These are phyloP conservation scores for Rallus crepitans DNA, from an alignment of 2,797 vertebrate species.

Conservation along the genomic window DNA sequence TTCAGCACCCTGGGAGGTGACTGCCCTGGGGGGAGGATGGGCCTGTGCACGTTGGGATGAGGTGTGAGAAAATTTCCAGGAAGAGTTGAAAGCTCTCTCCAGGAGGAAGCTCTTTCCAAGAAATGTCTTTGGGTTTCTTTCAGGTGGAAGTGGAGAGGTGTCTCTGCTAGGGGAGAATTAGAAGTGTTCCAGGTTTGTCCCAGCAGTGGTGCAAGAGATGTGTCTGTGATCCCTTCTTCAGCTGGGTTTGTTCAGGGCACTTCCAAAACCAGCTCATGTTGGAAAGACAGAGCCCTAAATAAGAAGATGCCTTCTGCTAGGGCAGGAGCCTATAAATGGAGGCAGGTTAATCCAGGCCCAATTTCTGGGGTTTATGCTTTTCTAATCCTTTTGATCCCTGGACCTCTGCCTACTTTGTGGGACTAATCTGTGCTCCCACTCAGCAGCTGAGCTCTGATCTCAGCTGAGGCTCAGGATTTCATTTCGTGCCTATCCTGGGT, in stretches of 20 bases:
- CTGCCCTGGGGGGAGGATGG: no score
- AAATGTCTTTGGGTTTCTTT: neutral
- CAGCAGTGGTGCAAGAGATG: neutral
- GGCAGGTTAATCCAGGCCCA: neutral
- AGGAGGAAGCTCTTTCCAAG: neutral
- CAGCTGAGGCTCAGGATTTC: accelerated
- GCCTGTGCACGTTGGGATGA: neutral
- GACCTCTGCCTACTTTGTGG: accelerated
- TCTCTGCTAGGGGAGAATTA: neutral
- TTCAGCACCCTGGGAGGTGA: accelerated
- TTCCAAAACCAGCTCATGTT: neutral
- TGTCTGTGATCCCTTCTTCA: neutral
- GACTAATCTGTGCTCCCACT: neutral
- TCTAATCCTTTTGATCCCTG: neutral
- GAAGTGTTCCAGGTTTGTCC: neutral
- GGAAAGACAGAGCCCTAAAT: accelerated
- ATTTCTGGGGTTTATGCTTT: neutral
- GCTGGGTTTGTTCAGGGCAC: neutral
- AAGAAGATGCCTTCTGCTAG: neutral
- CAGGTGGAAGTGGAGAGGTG: neutral
- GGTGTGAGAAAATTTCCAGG: accelerated
- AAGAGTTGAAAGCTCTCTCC: accelerated
- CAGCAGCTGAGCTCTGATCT: neutral
- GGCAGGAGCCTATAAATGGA: accelerated
- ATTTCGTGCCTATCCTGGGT: accelerated